phyloP scores from a whole-genome alignment of 2,113 vertebrate species.

The Nothoprocta perdicaria region DNA sequence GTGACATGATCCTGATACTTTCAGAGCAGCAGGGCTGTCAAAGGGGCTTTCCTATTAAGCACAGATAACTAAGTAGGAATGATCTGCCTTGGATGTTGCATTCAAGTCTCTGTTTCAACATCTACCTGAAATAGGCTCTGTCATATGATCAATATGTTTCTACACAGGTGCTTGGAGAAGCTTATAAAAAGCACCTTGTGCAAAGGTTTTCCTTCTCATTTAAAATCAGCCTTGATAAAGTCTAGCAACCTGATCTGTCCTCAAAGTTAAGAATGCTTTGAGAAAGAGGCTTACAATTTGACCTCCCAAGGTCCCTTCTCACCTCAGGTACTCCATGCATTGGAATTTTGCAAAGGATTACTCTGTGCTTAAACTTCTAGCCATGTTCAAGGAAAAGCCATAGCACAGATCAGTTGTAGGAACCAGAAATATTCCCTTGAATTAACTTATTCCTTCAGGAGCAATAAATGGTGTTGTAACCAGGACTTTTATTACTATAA shows the following conservation, averaged over 20 bases:
- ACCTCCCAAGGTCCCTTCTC: not conserved
- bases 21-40: not conserved
- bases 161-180: not conserved
- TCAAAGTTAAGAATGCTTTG: not conserved
- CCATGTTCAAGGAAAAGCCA: not conserved
- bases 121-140: fast-evolving
- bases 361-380: not conserved
- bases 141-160: not conserved
- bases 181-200: not conserved
- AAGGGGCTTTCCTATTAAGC: not conserved
- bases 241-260: not conserved
- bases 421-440: not conserved
- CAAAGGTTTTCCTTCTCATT: not conserved
- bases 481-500: not conserved
- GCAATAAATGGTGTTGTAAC: not conserved
- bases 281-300: not conserved
- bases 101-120: not conserved
- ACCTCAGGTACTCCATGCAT: not conserved
- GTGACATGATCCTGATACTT: not conserved
- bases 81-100: not conserved
- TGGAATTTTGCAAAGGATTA: not conserved
- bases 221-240: not conserved
- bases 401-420: not conserved
- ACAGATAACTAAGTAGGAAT: not conserved
- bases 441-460: not conserved